A percentile compares a stretch with the other conserved stretches of the same genome.
phyloP scores from a whole-genome alignment of 2,888 invertebrate species.

The Hedya salicella region DNA sequence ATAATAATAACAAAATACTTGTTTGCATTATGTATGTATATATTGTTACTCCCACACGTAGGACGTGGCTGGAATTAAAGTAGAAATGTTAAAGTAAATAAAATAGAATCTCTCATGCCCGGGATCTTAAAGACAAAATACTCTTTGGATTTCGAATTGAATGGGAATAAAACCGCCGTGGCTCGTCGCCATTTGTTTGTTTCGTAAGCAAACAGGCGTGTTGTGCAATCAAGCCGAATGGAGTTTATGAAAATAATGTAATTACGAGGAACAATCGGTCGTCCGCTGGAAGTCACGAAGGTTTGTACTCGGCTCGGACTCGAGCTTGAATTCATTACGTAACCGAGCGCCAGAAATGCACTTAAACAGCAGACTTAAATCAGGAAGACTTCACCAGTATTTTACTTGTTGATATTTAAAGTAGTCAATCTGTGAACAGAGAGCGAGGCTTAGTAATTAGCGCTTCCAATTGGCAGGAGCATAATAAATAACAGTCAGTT shows the following conservation, averaged over 20 bases:
- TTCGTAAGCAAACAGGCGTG: constrained; percentile 22
- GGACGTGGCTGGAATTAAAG: no score
- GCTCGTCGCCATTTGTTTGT: constrained; percentile 12
- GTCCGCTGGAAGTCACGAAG: constrained; percentile 20
- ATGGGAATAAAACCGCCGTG: not conserved
- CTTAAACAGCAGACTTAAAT: constrained; percentile 36
- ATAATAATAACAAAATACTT: no score
- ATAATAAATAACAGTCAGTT: constrained; percentile 61
- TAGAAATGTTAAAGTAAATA: no score
- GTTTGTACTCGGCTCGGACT: constrained; percentile 34
- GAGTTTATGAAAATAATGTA: constrained; percentile 39
- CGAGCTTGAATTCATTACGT: constrained; percentile 32
- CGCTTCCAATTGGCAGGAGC: constrained; percentile 57
- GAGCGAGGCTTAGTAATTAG: constrained; percentile 61
- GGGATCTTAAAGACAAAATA: not conserved
- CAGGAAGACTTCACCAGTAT: constrained; percentile 29
- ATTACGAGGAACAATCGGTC: constrained; percentile 33
- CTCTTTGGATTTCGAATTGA: not conserved
- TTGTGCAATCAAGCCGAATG: constrained; percentile 13
- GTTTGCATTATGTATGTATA: no score
- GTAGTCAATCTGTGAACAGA: constrained; percentile 53
- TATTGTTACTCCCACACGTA: no score
- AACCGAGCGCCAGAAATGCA: constrained; percentile 36
- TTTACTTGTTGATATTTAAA: constrained; percentile 50
- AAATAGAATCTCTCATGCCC: no score